Conservation (phyloP, 2,888 invertebrate species). For the Agrilus cyanescens region DNA sequence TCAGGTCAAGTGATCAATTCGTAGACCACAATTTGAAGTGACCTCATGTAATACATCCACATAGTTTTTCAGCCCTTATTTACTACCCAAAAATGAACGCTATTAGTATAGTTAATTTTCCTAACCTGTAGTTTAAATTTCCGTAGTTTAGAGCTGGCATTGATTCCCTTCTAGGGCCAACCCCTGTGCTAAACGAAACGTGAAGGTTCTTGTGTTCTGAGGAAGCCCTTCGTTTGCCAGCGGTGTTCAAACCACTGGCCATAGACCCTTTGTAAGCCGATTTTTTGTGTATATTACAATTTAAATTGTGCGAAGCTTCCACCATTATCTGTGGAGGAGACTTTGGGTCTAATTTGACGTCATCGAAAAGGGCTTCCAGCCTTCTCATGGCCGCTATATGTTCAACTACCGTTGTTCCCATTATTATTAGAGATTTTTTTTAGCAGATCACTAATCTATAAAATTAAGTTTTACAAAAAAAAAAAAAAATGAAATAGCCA, state of each 20-base stretch:
- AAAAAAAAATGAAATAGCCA: no score
- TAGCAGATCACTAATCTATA: no score
- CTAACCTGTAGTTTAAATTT: constrained; percentile 24
- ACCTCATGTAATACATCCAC: no score
- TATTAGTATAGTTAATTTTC: no score
- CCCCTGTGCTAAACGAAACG: constrained; percentile 43
- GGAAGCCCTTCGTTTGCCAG: constrained; percentile 19
- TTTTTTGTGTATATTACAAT: constrained; percentile 57
- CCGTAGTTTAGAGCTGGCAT: constrained; percentile 34
- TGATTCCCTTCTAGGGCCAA: constrained; percentile 37
- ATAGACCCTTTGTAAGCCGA: constrained; percentile 42
- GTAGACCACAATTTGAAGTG: no score
- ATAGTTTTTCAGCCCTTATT: no score
- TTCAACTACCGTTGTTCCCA: constrained; percentile 40
- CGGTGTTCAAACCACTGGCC: constrained; percentile 42
- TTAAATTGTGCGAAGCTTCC: constrained; percentile 47
- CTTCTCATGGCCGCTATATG: constrained; percentile 58
- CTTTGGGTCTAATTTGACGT: constrained; percentile 45
- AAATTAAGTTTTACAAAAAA: no score
- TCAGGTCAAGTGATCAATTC: no score
- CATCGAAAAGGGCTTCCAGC: constrained; percentile 59
- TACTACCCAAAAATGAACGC: no score
- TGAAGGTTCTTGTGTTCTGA: constrained; percentile 37
- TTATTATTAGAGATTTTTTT: constrained; percentile 9
- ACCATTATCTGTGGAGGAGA: constrained; percentile 29